phyloP scores from a whole-genome alignment of 2,797 vertebrate species.

The Balearica regulorum region DNA sequence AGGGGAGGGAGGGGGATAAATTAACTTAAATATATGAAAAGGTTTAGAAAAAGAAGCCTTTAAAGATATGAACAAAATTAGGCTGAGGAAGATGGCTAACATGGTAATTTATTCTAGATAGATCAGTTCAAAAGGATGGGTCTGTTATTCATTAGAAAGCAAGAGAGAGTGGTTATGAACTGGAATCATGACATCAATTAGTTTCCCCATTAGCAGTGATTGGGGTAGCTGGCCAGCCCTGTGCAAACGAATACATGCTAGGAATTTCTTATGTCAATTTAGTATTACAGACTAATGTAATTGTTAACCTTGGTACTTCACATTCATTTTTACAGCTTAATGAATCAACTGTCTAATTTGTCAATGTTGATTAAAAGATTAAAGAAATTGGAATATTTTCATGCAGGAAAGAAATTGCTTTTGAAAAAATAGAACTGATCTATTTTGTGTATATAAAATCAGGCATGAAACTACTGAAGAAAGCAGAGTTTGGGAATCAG shows the following conservation, averaged over 20 bases:
- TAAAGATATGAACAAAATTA: constrained; percentile 1
- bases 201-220: constrained; percentile 49
- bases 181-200: constrained; percentile 66
- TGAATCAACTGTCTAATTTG: constrained; percentile 60
- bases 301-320: constrained; percentile 59
- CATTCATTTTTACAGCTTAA: constrained; percentile 47
- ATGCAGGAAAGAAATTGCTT: constrained; percentile 26
- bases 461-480: background rate
- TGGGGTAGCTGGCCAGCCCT: constrained; percentile 29
- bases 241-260: constrained; percentile 18
- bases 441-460: background rate
- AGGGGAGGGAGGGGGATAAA: background rate
- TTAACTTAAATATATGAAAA: background rate
- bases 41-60: background rate
- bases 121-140: constrained; percentile 30
- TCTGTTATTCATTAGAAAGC: constrained; percentile 43
- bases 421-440: constrained; percentile 19
- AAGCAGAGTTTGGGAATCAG: background rate
- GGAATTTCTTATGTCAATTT: constrained; percentile 61
- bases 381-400: constrained; percentile 58
- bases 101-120: constrained; percentile 14
- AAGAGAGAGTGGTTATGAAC: constrained; percentile 43
- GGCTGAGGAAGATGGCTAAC: constrained; percentile 25
- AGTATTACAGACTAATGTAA: constrained; percentile 55
- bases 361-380: constrained; percentile 61